Conservation (phyloP, 2,888 invertebrate species). For the Hypsopygia costalis region DNA sequence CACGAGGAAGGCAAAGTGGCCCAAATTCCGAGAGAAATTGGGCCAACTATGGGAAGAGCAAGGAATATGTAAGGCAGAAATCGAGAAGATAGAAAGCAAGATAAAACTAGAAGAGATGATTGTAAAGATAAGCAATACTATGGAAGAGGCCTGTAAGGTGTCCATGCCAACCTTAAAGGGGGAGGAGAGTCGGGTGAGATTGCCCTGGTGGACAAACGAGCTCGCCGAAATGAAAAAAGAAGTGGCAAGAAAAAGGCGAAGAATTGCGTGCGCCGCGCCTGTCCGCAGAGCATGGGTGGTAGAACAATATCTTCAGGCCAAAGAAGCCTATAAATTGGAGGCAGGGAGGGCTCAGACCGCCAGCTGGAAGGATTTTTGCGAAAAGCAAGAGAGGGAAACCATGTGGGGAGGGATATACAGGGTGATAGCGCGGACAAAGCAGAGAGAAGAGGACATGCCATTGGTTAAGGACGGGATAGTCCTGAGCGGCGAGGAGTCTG, state of each 20-base stretch:
- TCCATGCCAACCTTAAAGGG: no score
- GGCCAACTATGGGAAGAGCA: no score
- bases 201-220: slow-evolving; percentile 20
- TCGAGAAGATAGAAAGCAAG: neutral
- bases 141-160: slow-evolving; percentile 10
- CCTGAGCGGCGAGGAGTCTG: neutral
- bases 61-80: neutral
- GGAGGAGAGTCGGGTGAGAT: no score
- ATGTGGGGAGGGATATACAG: no score
- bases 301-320: neutral
- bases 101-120: slow-evolving; percentile 1
- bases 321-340: neutral
- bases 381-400: neutral
- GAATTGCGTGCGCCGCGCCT: slow-evolving; percentile 16
- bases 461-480: neutral
- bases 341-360: neutral
- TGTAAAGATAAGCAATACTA: slow-evolving; percentile 3
- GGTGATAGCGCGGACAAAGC: no score
- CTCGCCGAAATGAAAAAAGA: slow-evolving; percentile 12
- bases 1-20: slow-evolving; percentile 21
- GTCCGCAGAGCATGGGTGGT: neutral
- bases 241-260: slow-evolving; percentile 12
- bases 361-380: neutral
- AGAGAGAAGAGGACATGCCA: neutral
- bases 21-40: slow-evolving; percentile 5